phyloP scores from a whole-genome alignment of 2,888 invertebrate genomes.

The Belgica antarctica region DNA sequence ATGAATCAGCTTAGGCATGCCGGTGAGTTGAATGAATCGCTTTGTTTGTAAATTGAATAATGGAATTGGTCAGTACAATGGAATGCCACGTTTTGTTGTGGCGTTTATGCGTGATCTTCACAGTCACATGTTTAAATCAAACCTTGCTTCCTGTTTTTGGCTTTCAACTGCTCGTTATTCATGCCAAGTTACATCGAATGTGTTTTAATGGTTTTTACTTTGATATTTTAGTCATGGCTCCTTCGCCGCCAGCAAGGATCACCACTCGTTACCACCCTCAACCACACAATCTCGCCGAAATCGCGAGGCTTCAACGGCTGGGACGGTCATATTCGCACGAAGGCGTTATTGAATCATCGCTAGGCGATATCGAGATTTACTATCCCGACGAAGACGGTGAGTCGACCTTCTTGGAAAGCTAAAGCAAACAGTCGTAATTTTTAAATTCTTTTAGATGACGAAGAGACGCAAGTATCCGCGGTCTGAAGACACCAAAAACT shows the following conservation, averaged over 20 bases:
- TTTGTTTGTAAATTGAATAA: too few relatives aligned
- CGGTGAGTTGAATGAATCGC: conserved; percentile 18
- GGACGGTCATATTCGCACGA: conserved; percentile 84
- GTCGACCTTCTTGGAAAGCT: not conserved
- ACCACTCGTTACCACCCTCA: conserved; percentile 64
- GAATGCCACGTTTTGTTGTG: too few relatives aligned
- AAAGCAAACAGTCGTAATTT: not conserved
- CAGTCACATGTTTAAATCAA: too few relatives aligned
- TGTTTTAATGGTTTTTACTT: not conserved
- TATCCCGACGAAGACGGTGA: conserved; percentile 47
- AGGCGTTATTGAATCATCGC: conserved; percentile 68
- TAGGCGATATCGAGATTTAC: conserved; percentile 46
- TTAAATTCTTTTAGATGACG: conserved; percentile 46
- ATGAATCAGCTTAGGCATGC: conserved; percentile 31
- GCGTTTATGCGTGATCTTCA: too few relatives aligned
- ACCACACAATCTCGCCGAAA: conserved; percentile 81
- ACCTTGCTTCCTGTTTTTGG: too few relatives aligned
- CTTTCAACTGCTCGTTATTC: too few relatives aligned
- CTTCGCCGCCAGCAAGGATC: conserved; percentile 55
- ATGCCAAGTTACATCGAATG: too few relatives aligned
- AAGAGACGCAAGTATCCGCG: conserved; percentile 48
- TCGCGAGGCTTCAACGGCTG: conserved; percentile 77
- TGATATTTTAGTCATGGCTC: conserved; percentile 45
- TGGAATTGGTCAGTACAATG: too few relatives aligned
- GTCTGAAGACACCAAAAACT: conserved; percentile 45